Evolutionary conservation across 2,113 vertebrate species (phyloP), one percentile per base, ranked within the genome.

Genomic region (Esox niger): DNA sequence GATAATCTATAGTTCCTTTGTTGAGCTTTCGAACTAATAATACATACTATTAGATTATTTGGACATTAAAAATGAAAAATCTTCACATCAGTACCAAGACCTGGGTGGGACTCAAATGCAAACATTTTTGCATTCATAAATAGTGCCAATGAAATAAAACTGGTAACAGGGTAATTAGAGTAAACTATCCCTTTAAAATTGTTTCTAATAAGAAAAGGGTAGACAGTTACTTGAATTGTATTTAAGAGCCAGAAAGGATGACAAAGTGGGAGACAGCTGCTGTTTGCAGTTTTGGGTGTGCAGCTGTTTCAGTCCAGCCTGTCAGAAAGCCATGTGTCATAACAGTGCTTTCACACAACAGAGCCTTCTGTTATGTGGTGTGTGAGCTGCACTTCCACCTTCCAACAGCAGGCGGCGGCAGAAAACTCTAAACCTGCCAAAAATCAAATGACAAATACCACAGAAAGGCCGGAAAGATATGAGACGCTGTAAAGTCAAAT

Each of bases 321-420:
- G 8, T 1, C 8, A 11, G 70, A 74, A 77, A 81, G 72, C n/a
- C 79, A 75, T 68, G 80, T 83, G 87, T 86, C 80, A 79, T 77
- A 86, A 79, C 47, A 77, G 75, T 49, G 66, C 77, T 61, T 35
- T 63, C 76, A 26, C 52, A 76, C 54, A 70, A 57, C 64, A 64
- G 43, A 60, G 54, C 59, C 68, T 78, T 79, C 68, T 78, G 79
- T 64, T 64, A 62, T 35, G 23, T n/a, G 2, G 26, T 66, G 74
- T 78, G 82, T 80, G 71, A 83, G 46, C 32, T 62, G 54, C 69
- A 63, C 54, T 80, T 56, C 81, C 59, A 0, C 55, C 52, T 46
- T 20, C 3, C 5, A 52, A 66, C 87, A 71, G 76, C 23, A 20
- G 80, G 62, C 38, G 86, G 77, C 82, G 68, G 70, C 82, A 82